Evolutionary conservation across 2,888 invertebrate genomes (phyloP), one percentile per base, ranked within the genome.

Genomic region (Atherix ibis): DNA sequence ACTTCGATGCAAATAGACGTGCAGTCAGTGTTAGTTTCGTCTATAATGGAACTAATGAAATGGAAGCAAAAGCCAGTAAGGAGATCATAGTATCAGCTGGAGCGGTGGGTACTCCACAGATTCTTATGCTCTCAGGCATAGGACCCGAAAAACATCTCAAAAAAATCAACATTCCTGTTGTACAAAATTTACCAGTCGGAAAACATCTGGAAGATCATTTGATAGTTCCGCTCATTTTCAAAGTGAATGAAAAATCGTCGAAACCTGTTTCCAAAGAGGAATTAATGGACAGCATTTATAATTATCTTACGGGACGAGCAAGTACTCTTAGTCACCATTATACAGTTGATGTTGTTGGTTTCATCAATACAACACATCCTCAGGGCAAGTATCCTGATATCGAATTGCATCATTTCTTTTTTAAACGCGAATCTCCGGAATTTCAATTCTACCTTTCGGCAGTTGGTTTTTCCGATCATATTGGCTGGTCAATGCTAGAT

Each of bases 161-260:
- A 30, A 18, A 46, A 1, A 18, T 53, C 4, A 24, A 44, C 1
- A 43, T 61, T 6, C 40, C 47, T 0, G 33, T 56, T 4, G 17
- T 50, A 0, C 35, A 42, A 2, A 39, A 53, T 9, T 28, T 59
- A 5, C 45, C 46, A 1, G 77, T 84, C 0, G 83, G 82, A 1
- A 65, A 73, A 43, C 80, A 85, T 49, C 62, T 87, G 2, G 83
- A 84, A 54, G 85, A 87, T 50, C 85, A 87, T 52, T 71, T 79
- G 16, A 70, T 74, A 0, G 65, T 74, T 3, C 49, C 52, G 3
- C 4, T 58, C 1, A 46, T 51, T 14, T 27, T 56, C 10, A 43
- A 51, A 15, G 81, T 91, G 85, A 3, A 67, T 82, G 5, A 9
- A 26, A 10, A 6, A 12, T 34, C 18, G 2, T 36, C 39, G 8